phyloP scores from a whole-genome alignment of 2,888 invertebrate species.

The Osmoderma eremita region DNA sequence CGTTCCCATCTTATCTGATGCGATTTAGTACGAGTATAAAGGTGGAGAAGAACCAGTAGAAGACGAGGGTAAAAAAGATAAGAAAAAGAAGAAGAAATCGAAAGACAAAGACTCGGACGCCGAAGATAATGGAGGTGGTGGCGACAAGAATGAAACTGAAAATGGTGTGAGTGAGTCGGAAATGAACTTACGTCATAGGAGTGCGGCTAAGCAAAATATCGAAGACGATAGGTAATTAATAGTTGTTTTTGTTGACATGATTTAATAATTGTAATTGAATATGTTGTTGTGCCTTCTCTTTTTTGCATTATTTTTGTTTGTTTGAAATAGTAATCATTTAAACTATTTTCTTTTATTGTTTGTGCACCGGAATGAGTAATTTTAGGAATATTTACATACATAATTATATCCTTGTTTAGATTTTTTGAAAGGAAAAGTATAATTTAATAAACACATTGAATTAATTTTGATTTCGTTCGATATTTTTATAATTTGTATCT shows the following conservation, averaged over 20 bases:
- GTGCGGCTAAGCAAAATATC: slow-evolving; percentile 48
- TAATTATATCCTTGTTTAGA: too few relatives aligned
- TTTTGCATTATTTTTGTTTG: too few relatives aligned
- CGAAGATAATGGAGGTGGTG: slow-evolving; percentile 69
- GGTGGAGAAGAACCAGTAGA: slow-evolving; percentile 65
- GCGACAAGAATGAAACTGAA: slow-evolving; percentile 57
- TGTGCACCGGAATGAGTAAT: too few relatives aligned
- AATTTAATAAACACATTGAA: too few relatives aligned
- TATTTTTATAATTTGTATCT: too few relatives aligned
- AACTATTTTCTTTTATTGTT: too few relatives aligned
- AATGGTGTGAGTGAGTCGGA: slow-evolving; percentile 60
- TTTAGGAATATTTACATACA: too few relatives aligned
- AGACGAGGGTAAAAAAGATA: slow-evolving; percentile 64
- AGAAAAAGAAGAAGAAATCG: slow-evolving; percentile 77
- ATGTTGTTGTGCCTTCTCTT: too few relatives aligned
- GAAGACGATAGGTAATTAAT: slow-evolving; percentile 49
- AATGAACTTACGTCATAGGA: slow-evolving; percentile 37
- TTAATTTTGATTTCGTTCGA: too few relatives aligned
- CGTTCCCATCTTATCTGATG: background rate
- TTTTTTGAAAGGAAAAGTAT: too few relatives aligned
- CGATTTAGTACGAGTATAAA: slow-evolving; percentile 81
- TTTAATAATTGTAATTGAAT: background rate
- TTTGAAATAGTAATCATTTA: too few relatives aligned
- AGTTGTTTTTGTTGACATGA: slow-evolving; percentile 1
- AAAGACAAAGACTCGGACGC: slow-evolving; percentile 85